A percentile compares a stretch with the other conserved stretches of the same genome.
Evolutionary conservation across 2,113 vertebrate genomes (phyloP).

Genomic region (Corythoichthys haematopterus): DNA sequence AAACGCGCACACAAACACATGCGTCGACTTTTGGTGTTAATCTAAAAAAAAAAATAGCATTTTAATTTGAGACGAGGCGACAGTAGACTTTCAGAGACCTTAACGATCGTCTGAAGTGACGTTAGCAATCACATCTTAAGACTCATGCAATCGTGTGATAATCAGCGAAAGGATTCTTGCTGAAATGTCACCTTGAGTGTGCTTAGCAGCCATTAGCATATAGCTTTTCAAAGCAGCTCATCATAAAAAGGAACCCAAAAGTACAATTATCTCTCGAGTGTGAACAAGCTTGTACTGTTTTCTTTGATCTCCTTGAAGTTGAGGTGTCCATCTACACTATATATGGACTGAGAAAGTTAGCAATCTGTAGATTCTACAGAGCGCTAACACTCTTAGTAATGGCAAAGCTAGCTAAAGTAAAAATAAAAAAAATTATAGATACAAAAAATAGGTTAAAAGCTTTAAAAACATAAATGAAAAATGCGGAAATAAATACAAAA

Average conservation of each 20-base stretch:
- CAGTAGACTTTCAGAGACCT: conserved; percentile 44
- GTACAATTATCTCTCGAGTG: background rate
- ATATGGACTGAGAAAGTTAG: too few species aligned
- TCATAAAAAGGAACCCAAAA: background rate
- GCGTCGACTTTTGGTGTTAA: conserved; percentile 34
- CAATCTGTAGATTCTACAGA: too few species aligned
- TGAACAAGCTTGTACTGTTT: background rate
- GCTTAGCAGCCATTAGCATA: background rate
- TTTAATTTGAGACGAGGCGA: conserved; percentile 13
- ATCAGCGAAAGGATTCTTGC: conserved; percentile 43
- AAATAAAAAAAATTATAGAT: too few species aligned
- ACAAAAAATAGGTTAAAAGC: too few species aligned
- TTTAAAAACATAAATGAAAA: too few species aligned
- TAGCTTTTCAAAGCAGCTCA: background rate
- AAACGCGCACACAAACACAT: background rate
- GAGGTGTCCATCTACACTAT: too few species aligned
- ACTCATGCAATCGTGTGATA: conserved; percentile 52
- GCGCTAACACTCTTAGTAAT: too few species aligned
- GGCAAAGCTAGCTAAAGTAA: too few species aligned
- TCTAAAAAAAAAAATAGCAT: conserved; percentile 17
- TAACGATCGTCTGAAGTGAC: conserved; percentile 57
- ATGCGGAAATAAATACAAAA: too few species aligned
- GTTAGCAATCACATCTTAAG: conserved; percentile 58
- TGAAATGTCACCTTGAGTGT: conserved; percentile 51
- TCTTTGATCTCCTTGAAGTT: background rate